Percentiles rank a stretch among this genome's conserved stretches.
These are phyloP conservation scores for Rhabdornis inornatus DNA, from an alignment of 2,113 vertebrate species.

Conservation along the genomic window DNA sequence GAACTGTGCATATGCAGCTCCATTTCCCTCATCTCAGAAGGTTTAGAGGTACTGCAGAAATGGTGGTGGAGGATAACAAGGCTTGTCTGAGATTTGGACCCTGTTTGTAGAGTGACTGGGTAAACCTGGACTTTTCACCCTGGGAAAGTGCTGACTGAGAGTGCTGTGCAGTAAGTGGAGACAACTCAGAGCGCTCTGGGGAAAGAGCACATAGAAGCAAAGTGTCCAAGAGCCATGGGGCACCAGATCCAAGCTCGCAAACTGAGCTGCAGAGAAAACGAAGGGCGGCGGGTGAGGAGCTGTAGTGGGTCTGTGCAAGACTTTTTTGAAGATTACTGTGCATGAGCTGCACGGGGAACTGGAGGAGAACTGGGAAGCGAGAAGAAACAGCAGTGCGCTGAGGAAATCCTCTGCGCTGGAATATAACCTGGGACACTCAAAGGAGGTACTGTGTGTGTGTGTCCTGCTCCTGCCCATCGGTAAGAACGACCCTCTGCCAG, in stretches of 20 bases:
- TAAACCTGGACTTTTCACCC: background rate
- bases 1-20: background rate
- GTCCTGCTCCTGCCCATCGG: background rate
- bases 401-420: background rate
- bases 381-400: background rate
- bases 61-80: background rate
- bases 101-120: background rate
- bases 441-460: accelerated
- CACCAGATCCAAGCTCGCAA: background rate
- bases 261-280: accelerated
- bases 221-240: background rate
- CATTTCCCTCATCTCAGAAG: background rate
- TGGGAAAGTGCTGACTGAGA: background rate
- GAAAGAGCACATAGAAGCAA: too few species aligned
- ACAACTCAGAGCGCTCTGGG: background rate
- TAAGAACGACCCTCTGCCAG: background rate
- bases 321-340: background rate
- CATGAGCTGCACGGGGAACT: background rate
- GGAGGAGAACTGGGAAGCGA: background rate
- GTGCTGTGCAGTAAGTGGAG: background rate
- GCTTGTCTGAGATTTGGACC: background rate
- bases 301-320: accelerated
- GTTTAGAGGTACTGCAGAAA: background rate
- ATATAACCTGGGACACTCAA: background rate
- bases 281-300: background rate